Evolutionary conservation across 1,140 invertebrate species (phyloP).

Genomic region (Oreohelix idahoensis): DNA sequence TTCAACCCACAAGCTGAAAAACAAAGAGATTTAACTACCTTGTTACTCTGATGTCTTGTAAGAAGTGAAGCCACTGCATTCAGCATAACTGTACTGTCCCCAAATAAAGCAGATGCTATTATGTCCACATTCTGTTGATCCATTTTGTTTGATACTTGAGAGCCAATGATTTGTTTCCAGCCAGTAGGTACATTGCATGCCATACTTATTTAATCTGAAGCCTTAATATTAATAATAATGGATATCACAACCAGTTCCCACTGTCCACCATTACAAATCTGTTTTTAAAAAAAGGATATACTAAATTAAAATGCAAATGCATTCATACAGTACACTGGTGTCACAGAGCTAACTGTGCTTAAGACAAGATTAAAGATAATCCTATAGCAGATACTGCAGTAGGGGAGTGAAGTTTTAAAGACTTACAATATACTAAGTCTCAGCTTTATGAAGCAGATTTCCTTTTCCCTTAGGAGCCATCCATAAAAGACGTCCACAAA

Average conservation of each 20-base stretch:
- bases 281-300: not conserved
- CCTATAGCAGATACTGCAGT: no score
- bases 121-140: not conserved
- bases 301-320: no score
- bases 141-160: not conserved
- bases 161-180: not conserved
- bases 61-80: slow-evolving; percentile 29
- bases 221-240: not conserved
- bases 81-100: slow-evolving; percentile 15
- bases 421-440: no score
- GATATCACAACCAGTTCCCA: not conserved
- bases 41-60: slow-evolving; percentile 11
- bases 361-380: no score
- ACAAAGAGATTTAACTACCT: not conserved
- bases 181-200: not conserved
- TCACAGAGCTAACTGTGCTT: no score
- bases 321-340: no score
- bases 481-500: no score
- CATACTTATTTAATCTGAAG: not conserved
- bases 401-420: no score
- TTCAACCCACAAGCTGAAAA: no score
- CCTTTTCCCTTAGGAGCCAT: no score
- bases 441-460: no score
- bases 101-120: slow-evolving; percentile 21
- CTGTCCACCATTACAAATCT: not conserved